Evolutionary conservation across 2,888 invertebrate genomes (phyloP), one percentile per base, ranked within the genome.

Genomic region (Allolobophora icterica): DNA sequence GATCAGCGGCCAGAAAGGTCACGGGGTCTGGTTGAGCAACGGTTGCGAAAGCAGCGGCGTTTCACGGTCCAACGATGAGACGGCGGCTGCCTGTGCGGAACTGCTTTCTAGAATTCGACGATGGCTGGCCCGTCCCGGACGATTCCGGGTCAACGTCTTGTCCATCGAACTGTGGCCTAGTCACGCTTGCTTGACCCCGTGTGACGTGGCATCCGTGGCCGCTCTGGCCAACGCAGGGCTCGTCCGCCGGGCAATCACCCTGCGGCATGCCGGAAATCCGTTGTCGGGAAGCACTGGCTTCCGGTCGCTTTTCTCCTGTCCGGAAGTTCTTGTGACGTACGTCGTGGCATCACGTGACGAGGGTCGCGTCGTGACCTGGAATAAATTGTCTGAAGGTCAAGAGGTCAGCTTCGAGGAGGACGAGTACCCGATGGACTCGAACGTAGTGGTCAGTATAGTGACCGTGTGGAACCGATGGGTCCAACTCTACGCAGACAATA

Each of bases 341-440:
- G 87, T 35, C 35, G 87, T 87, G 19, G 87, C 87, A 24, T 87
- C 87, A 87, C 87, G 87, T 38, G 87, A 87, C 87, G 87, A 87
- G 87, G 87, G 87, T 87, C 87, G 87, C 35, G 87, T 87, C 87
- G 87, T 87, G 35, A 87, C 87, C 5, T 87, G 87, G 87, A 87
- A 87, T 38, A 34, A 38, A 19, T 34, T 87, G 35, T 34, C 35
- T 19, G 87, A 87, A 87, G 87, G 87, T 87, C 87, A 87, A 24
- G 87, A 87, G 87, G 87, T 87, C 87, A 38, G 34, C 35, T 87
- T 87, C 87, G 87, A 87, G 35, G 87, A 87, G 87, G 87, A 87
- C 87, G 87, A 87, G 87, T 87, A 35, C 24, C 87, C 87, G 87
- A 87, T 87, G 87, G 87, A 87, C 34, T 87, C 87, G 87, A 87